Conservation (phyloP, 2,888 invertebrate genomes). For the Nephrotoma guestfalica region DNA sequence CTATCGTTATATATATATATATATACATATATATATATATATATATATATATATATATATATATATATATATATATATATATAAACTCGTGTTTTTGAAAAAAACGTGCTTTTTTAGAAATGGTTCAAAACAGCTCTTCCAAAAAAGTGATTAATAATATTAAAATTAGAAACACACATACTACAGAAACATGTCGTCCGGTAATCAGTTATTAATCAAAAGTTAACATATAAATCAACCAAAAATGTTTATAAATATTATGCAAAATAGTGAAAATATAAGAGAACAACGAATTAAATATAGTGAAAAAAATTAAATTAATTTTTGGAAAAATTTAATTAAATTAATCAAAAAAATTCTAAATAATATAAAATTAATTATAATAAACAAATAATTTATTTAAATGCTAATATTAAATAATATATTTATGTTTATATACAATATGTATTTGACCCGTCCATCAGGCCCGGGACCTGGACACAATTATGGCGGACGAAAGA, state of each 20-base stretch:
- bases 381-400: background rate
- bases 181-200: background rate
- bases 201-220: background rate
- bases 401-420: background rate
- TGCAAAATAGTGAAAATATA: background rate
- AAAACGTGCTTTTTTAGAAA: background rate
- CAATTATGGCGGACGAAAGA: background rate
- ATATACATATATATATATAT: background rate
- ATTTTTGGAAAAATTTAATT: background rate
- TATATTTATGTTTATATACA: background rate
- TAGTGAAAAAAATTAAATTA: background rate
- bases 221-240: background rate
- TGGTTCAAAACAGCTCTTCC: background rate
- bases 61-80: background rate
- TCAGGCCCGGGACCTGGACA: constrained; percentile 13
- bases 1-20: background rate
- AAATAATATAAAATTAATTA: background rate
- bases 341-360: background rate
- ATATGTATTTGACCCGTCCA: constrained; percentile 10
- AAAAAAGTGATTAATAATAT: background rate
- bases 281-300: background rate
- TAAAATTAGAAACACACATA: background rate
- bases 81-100: background rate
- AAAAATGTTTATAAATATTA: background rate
- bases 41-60: constrained; percentile 2